phyloP scores from a whole-genome alignment of 2,888 invertebrate species.

The Dastarcus helophoroides region DNA sequence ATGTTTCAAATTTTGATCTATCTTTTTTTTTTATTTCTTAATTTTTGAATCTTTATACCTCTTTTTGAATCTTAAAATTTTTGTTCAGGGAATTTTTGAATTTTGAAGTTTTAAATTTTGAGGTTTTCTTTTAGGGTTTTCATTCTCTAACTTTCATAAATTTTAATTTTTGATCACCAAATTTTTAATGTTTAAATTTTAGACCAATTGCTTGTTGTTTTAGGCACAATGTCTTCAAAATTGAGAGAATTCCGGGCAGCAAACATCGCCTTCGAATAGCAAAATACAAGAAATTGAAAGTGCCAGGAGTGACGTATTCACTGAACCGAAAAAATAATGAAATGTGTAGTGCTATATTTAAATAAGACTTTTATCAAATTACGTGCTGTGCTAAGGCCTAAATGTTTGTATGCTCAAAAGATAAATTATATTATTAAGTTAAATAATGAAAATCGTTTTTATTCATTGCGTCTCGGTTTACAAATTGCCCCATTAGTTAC shows the following conservation, averaged over 20 bases:
- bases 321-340: conserved; percentile 69
- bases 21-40: no score
- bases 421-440: neutral
- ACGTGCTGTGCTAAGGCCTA: neutral
- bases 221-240: conserved; percentile 53
- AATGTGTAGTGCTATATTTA: conserved; percentile 49
- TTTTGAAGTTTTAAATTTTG: no score
- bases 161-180: no score
- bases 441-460: neutral
- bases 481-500: no score
- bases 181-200: conserved; percentile 3
- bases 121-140: no score
- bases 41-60: no score
- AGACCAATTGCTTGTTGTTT: conserved; percentile 15
- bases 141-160: no score
- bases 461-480: no score
- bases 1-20: no score
- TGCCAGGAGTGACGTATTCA: conserved; percentile 61
- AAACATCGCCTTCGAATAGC: conserved; percentile 49
- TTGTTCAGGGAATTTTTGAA: no score
- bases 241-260: conserved; percentile 52
- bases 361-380: conserved; percentile 11
- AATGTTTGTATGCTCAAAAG: no score
- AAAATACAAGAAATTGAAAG: conserved; percentile 40
- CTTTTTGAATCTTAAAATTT: no score